These are phyloP conservation scores for Agonum fuliginosum DNA, from an alignment of 2,888 invertebrate species.

Conservation along the genomic window DNA sequence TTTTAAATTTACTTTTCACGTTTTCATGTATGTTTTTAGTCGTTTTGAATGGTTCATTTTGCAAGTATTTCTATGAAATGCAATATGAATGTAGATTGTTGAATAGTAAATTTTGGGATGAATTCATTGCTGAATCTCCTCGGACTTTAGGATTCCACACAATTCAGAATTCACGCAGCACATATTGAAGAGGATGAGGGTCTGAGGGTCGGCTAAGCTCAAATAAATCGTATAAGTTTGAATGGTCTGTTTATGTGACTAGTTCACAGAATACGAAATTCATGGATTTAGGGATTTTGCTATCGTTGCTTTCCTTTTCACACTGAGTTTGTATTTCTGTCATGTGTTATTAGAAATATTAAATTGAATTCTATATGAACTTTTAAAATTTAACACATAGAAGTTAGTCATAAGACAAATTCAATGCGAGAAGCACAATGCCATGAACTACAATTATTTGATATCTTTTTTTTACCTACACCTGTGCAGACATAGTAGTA, in stretches of 20 bases:
- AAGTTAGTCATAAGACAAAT: too few relatives aligned
- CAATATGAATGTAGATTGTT: background rate
- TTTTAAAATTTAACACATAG: too few relatives aligned
- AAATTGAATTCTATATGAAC: too few relatives aligned
- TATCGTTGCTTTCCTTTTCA: background rate
- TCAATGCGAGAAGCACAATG: too few relatives aligned
- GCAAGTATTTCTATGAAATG: background rate
- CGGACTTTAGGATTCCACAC: background rate
- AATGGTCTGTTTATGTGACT: constrained; percentile 4
- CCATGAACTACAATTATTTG: too few relatives aligned
- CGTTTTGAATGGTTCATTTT: too few relatives aligned
- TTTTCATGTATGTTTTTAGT: too few relatives aligned
- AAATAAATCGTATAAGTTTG: background rate
- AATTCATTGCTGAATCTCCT: background rate
- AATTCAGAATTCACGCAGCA: constrained; percentile 6
- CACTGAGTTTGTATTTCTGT: background rate
- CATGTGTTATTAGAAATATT: too few relatives aligned
- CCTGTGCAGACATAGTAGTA: too few relatives aligned
- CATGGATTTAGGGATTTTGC: background rate
- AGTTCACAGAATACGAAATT: background rate
- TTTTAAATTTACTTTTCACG: too few relatives aligned
- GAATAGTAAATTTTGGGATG: background rate
- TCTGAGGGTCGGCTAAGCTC: background rate
- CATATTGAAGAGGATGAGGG: background rate
- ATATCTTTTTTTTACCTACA: too few relatives aligned